Conservation (phyloP, 2,113 vertebrate genomes). For the Nesogale talazaci region DNA sequence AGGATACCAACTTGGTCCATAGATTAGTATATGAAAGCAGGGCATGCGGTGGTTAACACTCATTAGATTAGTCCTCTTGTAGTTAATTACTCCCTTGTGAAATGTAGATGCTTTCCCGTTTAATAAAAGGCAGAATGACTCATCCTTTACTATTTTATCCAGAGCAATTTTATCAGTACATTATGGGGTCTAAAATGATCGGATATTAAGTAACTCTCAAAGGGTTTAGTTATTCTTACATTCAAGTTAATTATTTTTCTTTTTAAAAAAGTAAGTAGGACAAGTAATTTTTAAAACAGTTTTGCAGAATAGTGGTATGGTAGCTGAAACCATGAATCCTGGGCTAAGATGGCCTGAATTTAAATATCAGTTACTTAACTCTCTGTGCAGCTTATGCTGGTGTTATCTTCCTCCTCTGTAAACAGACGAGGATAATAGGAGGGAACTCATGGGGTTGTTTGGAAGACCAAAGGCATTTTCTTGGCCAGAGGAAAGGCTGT, state of each 20-base stretch:
- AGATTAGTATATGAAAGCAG: neutral
- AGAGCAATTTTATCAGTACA: slow-evolving; percentile 50
- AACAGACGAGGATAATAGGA: neutral
- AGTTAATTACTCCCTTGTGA: neutral
- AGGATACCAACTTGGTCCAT: neutral
- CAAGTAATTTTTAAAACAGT: neutral
- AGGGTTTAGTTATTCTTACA: slow-evolving; percentile 63
- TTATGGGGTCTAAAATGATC: slow-evolving; percentile 36
- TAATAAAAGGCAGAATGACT: slow-evolving; percentile 53
- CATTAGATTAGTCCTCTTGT: slow-evolving; percentile 6
- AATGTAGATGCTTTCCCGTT: slow-evolving; percentile 49
- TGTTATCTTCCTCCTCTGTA: neutral
- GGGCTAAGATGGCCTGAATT: neutral
- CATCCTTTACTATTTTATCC: slow-evolving; percentile 34
- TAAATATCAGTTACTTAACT: neutral
- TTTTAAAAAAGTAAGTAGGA: slow-evolving; percentile 59
- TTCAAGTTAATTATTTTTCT: slow-evolving; percentile 61
- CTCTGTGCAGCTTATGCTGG: neutral
- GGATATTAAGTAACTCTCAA: slow-evolving; percentile 66
- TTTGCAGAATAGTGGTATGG: neutral
- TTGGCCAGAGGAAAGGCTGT: neutral
- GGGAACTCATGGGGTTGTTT: neutral
- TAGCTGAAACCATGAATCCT: neutral
- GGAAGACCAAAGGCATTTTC: neutral
- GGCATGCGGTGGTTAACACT: neutral